These are phyloP conservation scores for Drosophila meridiana DNA, from an alignment of 2,888 invertebrate species.

Conservation along the genomic window DNA sequence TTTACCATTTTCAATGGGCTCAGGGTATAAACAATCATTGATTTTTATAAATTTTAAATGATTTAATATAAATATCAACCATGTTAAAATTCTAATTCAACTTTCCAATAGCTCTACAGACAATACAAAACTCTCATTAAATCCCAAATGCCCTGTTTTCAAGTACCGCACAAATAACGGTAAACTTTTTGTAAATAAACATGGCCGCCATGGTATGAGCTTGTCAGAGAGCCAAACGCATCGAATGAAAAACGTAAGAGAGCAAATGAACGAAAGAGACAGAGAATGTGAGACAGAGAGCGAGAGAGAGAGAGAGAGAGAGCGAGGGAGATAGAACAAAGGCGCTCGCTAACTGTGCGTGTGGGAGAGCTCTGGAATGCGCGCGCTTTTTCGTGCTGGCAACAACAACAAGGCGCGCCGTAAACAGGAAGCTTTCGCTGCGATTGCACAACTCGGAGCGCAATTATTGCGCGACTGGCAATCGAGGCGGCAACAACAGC, in stretches of 20 bases:
- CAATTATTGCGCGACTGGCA: conserved; percentile 74
- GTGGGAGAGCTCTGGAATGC: conserved; percentile 71
- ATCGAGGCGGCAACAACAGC: conserved; percentile 72
- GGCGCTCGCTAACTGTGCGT: conserved; percentile 29
- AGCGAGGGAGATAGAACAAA: conserved; percentile 11
- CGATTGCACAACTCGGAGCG: conserved; percentile 69
- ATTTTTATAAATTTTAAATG: too few relatives aligned
- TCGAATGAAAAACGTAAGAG: conserved; percentile 6
- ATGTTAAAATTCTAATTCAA: not conserved
- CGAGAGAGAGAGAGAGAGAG: conserved; percentile 14
- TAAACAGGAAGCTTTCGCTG: conserved; percentile 75
- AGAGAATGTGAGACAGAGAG: conserved; percentile 11
- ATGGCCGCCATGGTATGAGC: conserved; percentile 69
- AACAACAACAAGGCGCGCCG: conserved; percentile 27
- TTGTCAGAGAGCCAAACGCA: conserved; percentile 28
- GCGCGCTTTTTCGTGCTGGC: conserved; percentile 66
- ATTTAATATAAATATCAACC: too few relatives aligned
- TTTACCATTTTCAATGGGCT: too few relatives aligned
- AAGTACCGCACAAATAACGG: conserved; percentile 50
- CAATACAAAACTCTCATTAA: not conserved
- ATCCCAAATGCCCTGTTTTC: conserved; percentile 12
- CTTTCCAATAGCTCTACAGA: not conserved
- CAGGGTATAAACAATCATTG: too few relatives aligned
- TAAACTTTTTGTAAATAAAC: conserved; percentile 77
- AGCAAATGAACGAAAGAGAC: conserved; percentile 17